Percentiles rank a stretch among this genome's conserved stretches.
Evolutionary conservation across 2,113 vertebrate genomes (phyloP).

Genomic region (Channa maculata): DNA sequence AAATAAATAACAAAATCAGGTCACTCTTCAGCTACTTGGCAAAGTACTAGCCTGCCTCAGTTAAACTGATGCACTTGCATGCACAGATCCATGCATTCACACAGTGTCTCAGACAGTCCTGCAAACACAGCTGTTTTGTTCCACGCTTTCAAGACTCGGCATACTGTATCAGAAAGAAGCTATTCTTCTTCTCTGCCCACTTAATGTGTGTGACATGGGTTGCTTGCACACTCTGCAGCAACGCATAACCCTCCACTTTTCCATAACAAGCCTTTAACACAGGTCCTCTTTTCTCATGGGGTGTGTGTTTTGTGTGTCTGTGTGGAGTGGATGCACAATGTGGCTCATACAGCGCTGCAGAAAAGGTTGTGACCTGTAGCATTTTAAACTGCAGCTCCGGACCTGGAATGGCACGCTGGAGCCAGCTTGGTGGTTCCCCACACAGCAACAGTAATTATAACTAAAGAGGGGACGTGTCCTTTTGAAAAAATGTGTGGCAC

Average conservation of each 20-base stretch:
- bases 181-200: conserved; percentile 61
- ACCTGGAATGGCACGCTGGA: conserved; percentile 36
- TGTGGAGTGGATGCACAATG: conserved; percentile 44
- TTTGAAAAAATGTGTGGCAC: conserved; percentile 35
- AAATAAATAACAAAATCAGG: conserved; percentile 24
- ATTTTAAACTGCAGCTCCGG: conserved; percentile 34
- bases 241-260: conserved; percentile 51
- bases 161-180: conserved; percentile 46
- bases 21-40: conserved; percentile 23
- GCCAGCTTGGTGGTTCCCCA: conserved; percentile 52
- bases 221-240: conserved; percentile 38
- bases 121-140: conserved; percentile 70
- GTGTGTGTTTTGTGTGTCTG: conserved; percentile 34
- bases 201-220: conserved; percentile 9
- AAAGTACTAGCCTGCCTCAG: conserved; percentile 1
- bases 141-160: conserved; percentile 13
- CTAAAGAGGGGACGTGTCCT: conserved; percentile 32
- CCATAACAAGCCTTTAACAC: conserved; percentile 37
- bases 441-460: conserved; percentile 63
- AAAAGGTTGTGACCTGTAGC: conserved; percentile 57
- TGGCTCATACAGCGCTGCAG: conserved; percentile 32
- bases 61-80: conserved; percentile 3
- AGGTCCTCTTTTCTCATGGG: conserved; percentile 37
- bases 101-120: background rate
- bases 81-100: background rate